These are phyloP conservation scores for Megalurothrips usitatus DNA, from an alignment of 2,888 invertebrate genomes.

Conservation along the genomic window DNA sequence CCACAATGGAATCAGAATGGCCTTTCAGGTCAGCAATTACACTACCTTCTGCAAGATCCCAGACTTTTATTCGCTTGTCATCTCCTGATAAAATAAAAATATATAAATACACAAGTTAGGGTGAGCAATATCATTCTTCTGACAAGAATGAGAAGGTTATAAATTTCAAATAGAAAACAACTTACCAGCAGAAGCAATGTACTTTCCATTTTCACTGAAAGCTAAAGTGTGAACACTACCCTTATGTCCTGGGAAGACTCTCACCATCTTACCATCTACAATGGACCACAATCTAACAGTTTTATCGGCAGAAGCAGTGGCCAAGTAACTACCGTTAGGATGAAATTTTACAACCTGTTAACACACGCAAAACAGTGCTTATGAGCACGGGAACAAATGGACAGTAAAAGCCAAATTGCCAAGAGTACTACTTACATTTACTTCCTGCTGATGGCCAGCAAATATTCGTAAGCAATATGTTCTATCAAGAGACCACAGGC, in stretches of 20 bases:
- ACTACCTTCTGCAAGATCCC: constrained; percentile 65
- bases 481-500: constrained; percentile 76
- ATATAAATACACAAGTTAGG: background rate
- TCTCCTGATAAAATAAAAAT: constrained; percentile 51
- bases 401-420: background rate
- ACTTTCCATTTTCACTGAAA: constrained; percentile 80
- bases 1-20: constrained; percentile 58
- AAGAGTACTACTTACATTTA: constrained; percentile 61
- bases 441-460: constrained; percentile 82
- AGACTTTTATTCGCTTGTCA: constrained; percentile 64
- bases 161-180: background rate
- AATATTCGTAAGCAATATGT: constrained; percentile 78
- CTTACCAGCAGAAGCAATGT: constrained; percentile 76
- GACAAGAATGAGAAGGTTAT: background rate
- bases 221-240: constrained; percentile 67
- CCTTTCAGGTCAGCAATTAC: constrained; percentile 61
- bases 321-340: constrained; percentile 84
- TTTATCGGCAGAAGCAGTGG: constrained; percentile 86
- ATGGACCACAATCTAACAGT: constrained; percentile 83
- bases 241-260: constrained; percentile 74
- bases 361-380: constrained; percentile 27
- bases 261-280: constrained; percentile 72
- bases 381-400: background rate
- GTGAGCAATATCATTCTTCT: background rate
- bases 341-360: constrained; percentile 79